Percentiles rank a stretch among this genome's conserved stretches.
phyloP scores from a whole-genome alignment of 2,888 invertebrate genomes.

The Autographa pulchrina region DNA sequence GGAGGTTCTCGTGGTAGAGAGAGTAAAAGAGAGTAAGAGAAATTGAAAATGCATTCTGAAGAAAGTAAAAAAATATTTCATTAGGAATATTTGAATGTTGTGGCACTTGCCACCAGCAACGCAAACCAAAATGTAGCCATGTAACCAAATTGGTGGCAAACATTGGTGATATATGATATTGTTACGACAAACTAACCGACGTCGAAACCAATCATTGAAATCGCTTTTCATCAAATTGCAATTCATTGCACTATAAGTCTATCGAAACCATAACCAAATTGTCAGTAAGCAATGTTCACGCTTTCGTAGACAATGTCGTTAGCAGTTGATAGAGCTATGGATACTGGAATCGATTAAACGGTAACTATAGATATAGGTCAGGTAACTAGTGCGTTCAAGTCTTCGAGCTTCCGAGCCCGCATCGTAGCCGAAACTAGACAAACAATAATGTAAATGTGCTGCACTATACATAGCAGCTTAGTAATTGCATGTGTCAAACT shows the following conservation, averaged over 20 bases:
- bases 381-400: conserved; percentile 1
- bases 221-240: neutral
- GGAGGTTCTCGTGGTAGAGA: too few species aligned
- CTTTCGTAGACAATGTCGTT: neutral
- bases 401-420: conserved; percentile 1
- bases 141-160: neutral
- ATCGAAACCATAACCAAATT: neutral
- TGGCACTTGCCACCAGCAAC: neutral
- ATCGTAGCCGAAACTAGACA: neutral
- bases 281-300: neutral
- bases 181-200: neutral
- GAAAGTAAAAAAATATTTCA: too few species aligned
- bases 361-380: conserved; percentile 3
- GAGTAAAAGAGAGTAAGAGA: too few species aligned
- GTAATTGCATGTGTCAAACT: neutral
- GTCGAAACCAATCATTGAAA: neutral
- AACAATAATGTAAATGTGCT: conserved; percentile 4
- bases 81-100: too few species aligned
- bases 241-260: neutral
- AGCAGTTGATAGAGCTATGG: neutral
- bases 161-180: conserved; percentile 2
- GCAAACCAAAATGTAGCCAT: neutral
- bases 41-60: too few species aligned
- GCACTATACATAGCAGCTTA: neutral
- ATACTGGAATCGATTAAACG: neutral